Base-by-base conservation (phyloP, 2,888 invertebrate genomes). In the Troides oblongomaculatus region DNA sequence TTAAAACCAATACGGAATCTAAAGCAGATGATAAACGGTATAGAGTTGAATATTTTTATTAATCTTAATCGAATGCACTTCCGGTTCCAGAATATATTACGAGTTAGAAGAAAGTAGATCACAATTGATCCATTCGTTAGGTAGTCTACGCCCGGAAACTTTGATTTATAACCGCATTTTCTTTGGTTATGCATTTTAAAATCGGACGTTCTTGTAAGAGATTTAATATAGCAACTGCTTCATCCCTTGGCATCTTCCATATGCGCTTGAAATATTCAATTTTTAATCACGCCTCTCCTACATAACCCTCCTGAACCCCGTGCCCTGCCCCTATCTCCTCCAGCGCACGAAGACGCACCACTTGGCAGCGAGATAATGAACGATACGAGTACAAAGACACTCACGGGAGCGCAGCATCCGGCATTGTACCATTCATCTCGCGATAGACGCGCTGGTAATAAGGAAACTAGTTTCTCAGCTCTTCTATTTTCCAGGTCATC, bases 321-420 rank as follows among this genome's bases (percentile, higher is more conserved):
- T 1, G 10, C 12, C 12, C 46, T 46, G 14, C 4, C 12, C 46
- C n/a, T 12, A 18, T 1, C 56, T n/a, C 56, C 56, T 10, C 56
- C 21, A n/a, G 56, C 56, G n/a, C 56, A 21, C 2, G 18, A 12
- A 5, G 39, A n/a, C 8, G 61, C 21, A 36, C 61, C 36, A 39
- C 61, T 61, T 39, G 36, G 36, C 61, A 39, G 8, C 36, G 43
- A 61, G 39, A 36, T 61, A 61, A 61, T 61, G 60, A 61, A 39
- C 17, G 39, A n/a, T 61, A 39, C 60, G 39, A 30, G 36, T 39
- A 61, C 61, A 61, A 39, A 61, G 39, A 8, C n/a, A n/a, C n/a
- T 39, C 59, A 30, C 59, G 14, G 30, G 60, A 10, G n/a, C 61
- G 18, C 21, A 21, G 36, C 36, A 61, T 39, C 39, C 56, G 56